phyloP scores from a whole-genome alignment of 2,888 invertebrate genomes.

The Mesoligia furuncula region DNA sequence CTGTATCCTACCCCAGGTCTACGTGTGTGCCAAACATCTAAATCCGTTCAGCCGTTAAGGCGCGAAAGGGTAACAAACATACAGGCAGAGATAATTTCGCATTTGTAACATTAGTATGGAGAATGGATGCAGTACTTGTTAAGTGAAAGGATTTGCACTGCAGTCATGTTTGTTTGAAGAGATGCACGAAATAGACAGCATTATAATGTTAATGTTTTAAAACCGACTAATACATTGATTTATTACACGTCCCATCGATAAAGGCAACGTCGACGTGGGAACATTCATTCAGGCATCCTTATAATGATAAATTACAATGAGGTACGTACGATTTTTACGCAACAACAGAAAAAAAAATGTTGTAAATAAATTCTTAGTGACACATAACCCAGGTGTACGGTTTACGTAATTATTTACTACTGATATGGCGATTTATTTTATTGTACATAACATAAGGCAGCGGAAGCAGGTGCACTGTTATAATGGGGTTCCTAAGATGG shows the following conservation, averaged over 20 bases:
- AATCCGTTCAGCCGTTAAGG: background rate
- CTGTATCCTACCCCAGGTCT: background rate
- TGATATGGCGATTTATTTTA: conserved; percentile 45
- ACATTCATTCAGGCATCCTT: conserved; percentile 1
- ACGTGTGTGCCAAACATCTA: background rate
- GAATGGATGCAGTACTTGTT: background rate
- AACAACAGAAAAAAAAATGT: conserved; percentile 11
- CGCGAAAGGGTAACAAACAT: background rate
- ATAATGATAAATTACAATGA: background rate
- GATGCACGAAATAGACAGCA: conserved; percentile 10
- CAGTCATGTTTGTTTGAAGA: conserved; percentile 25
- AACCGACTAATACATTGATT: conserved; percentile 18
- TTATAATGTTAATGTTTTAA: conserved; percentile 20
- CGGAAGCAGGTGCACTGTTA: conserved; percentile 58
- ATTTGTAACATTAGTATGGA: background rate
- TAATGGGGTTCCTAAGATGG: conserved; percentile 39
- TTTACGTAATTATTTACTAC: conserved; percentile 46
- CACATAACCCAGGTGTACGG: conserved; percentile 53
- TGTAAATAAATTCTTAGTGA: conserved; percentile 27
- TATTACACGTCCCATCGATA: conserved; percentile 15
- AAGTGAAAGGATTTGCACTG: conserved; percentile 15
- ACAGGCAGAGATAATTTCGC: background rate
- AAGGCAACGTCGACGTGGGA: conserved; percentile 17
- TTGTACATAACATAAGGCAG: conserved; percentile 24
- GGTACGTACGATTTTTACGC: background rate